phyloP scores from a whole-genome alignment of 2,888 invertebrate species.

The Phytoseiulus persimilis region DNA sequence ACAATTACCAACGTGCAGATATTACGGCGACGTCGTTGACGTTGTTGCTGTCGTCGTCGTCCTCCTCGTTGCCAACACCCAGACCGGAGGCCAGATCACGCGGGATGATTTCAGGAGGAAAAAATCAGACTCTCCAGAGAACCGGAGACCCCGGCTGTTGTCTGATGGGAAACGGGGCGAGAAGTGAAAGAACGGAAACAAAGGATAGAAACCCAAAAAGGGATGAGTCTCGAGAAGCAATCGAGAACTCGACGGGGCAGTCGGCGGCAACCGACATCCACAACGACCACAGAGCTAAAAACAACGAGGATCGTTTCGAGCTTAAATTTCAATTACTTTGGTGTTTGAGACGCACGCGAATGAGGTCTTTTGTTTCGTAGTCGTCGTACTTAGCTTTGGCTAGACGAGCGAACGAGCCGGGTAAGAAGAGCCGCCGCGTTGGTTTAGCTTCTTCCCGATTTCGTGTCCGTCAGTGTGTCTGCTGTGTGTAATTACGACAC shows the following conservation, averaged over 20 bases:
- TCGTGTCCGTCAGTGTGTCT: background rate
- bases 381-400: background rate
- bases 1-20: constrained; percentile 5
- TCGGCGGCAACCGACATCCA: background rate
- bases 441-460: background rate
- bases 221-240: background rate
- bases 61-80: no score
- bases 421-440: background rate
- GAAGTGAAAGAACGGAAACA: background rate
- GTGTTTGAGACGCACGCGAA: background rate
- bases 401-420: background rate
- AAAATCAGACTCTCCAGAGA: background rate
- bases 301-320: background rate
- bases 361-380: background rate
- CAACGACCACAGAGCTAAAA: background rate
- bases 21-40: background rate
- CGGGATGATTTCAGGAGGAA: background rate
- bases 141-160: background rate
- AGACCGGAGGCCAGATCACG: background rate
- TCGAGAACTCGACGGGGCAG: no score
- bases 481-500: background rate
- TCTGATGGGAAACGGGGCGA: background rate
- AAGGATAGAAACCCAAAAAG: background rate
- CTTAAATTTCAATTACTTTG: background rate
- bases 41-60: background rate